phyloP scores from a whole-genome alignment of 2,797 vertebrate species.

The Lepus townsendii region DNA sequence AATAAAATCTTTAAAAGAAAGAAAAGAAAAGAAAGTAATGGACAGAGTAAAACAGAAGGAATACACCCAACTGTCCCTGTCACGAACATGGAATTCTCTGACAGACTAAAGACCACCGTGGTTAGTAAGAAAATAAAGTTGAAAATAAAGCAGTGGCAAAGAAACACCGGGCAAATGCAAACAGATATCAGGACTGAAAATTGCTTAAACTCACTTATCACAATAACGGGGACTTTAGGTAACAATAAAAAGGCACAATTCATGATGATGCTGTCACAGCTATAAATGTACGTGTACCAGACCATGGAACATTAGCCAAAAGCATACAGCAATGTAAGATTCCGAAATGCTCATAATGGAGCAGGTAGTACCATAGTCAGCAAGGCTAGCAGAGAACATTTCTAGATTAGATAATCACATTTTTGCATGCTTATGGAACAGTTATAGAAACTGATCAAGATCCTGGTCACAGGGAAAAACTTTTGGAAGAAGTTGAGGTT shows the following conservation, averaged over 20 bases:
- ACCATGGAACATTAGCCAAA: not conserved
- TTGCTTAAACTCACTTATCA: conserved; percentile 30
- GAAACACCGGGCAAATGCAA: not conserved
- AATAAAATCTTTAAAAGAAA: too few species aligned
- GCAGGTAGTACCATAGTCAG: not conserved
- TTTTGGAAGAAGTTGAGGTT: not conserved
- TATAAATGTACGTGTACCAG: not conserved
- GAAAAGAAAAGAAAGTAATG: not conserved
- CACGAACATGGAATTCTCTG: not conserved
- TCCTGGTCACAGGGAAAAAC: not conserved
- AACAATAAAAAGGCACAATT: not conserved
- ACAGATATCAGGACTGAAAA: not conserved
- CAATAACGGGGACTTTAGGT: not conserved
- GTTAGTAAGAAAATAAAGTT: not conserved
- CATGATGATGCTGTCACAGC: not conserved
- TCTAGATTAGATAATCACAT: conserved; percentile 32
- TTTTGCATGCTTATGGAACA: conserved; percentile 14
- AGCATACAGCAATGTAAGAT: not conserved
- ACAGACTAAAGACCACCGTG: not conserved
- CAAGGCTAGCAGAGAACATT: not conserved
- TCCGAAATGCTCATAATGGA: conserved; percentile 44
- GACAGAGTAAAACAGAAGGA: not conserved
- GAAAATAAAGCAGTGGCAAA: conserved; percentile 38
- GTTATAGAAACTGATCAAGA: conserved; percentile 49
- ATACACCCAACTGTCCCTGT: not conserved